These are phyloP conservation scores for Lophotis ruficrista DNA, from an alignment of 2,113 vertebrate species.

Conservation along the genomic window DNA sequence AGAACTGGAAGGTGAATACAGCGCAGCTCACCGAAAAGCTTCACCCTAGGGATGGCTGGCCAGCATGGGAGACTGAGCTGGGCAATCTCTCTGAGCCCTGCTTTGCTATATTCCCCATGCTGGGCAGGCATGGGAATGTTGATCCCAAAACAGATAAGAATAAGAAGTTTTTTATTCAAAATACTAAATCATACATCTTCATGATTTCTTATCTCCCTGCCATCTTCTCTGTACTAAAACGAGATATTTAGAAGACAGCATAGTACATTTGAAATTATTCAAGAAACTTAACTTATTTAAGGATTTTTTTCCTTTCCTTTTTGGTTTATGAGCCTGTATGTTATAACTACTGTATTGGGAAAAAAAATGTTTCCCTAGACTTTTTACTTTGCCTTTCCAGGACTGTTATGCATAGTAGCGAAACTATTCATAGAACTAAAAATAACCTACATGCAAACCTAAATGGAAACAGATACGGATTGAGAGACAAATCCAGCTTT, in stretches of 20 bases:
- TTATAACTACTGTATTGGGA: background rate
- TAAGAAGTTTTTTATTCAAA: background rate
- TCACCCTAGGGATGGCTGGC: background rate
- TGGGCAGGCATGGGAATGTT: background rate
- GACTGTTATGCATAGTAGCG: constrained; percentile 35
- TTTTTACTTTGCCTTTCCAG: constrained; percentile 62
- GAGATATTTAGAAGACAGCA: background rate
- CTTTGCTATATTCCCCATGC: background rate
- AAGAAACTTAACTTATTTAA: background rate
- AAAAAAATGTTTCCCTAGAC: background rate
- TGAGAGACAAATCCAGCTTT: constrained; percentile 33
- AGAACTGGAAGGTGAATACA: background rate
- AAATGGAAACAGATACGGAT: constrained; percentile 35
- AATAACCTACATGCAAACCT: constrained; percentile 59
- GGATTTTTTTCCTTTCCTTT: background rate
- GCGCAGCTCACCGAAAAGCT: background rate
- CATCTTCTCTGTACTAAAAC: background rate
- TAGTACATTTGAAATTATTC: background rate
- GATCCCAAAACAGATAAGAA: background rate
- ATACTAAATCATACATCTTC: background rate
- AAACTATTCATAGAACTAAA: constrained; percentile 43
- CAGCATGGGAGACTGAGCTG: background rate
- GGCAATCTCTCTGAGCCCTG: background rate
- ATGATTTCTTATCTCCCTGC: background rate
- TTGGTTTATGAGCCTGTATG: background rate